Evolutionary conservation across 2,797 vertebrate species (phyloP).

Genomic region (Smutsia gigantea): DNA sequence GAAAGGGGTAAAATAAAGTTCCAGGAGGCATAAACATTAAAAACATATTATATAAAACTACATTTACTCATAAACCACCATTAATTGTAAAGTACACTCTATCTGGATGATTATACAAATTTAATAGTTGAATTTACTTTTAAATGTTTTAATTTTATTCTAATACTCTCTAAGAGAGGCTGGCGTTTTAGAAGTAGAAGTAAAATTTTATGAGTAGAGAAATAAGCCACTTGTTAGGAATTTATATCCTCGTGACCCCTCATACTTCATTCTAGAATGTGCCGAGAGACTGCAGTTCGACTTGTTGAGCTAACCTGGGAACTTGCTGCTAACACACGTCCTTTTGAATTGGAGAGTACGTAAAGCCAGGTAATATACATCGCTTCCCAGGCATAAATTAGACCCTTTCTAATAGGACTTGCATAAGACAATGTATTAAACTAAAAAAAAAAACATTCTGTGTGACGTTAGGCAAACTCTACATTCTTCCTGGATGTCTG

Average conservation of each 20-base stretch:
- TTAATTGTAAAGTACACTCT: slow-evolving; percentile 32
- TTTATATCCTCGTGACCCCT: neutral
- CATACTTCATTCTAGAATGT: neutral
- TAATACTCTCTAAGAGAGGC: neutral
- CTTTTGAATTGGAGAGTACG: neutral
- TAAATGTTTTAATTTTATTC: slow-evolving; percentile 18
- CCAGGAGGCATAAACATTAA: neutral
- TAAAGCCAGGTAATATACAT: neutral
- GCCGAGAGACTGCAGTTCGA: neutral
- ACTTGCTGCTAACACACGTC: neutral
- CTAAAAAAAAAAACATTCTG: neutral
- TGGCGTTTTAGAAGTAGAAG: neutral
- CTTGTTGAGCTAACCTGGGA: neutral
- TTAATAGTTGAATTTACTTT: slow-evolving; percentile 27
- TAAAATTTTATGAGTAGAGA: neutral
- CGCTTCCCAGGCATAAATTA: neutral
- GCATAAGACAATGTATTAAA: neutral
- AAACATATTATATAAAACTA: neutral
- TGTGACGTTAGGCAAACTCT: neutral
- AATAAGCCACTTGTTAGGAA: neutral
- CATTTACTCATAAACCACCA: slow-evolving; percentile 32
- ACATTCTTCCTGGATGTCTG: neutral
- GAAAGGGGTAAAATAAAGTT: neutral
- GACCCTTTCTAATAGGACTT: neutral
- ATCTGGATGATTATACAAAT: neutral